Evolutionary conservation across 1,140 invertebrate genomes (phyloP), one percentile per base, ranked within the genome.

Genomic region (Amphibalanus amphitrite): DNA sequence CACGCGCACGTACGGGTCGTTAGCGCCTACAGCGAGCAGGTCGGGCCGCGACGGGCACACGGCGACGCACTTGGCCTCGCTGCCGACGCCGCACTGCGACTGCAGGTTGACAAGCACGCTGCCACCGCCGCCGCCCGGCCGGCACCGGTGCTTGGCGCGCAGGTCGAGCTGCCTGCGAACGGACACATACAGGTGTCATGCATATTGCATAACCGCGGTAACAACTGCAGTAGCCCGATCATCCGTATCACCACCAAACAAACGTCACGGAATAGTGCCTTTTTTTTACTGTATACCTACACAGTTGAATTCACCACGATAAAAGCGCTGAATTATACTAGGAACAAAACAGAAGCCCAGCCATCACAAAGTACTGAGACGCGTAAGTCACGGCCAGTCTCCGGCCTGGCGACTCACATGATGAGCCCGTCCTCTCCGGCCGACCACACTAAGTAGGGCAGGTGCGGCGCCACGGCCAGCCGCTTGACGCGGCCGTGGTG

Each of bases 341-440:
- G n/a, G n/a, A n/a, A n/a, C n/a, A n/a, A n/a, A n/a, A n/a, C n/a
- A n/a, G n/a, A n/a, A n/a, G n/a, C n/a, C n/a, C n/a, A n/a, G n/a
- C n/a, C n/a, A n/a, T n/a, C n/a, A n/a, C n/a, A n/a, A n/a, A n/a
- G n/a, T n/a, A n/a, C n/a, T n/a, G n/a, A n/a, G n/a, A n/a, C n/a
- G n/a, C 69, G 3, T 40, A 28, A 29, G 74, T 69, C 8, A 29
- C 40, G 59, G 67, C 30, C 70, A 75, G 38, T 23, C 71, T 17
- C 70, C 74, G 70, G 38, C 69, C 74, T 38, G 40, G 40, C 3
- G 72, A 83, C 83, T 85, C 80, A 91, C 84, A 95, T 84, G 20
- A 97, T 84, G 23, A 89, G 82, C 10, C 95, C 95, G 84, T 98
- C 95, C 81, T 98, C 96, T 0, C 88, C 89, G 3, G 92, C 93